phyloP scores from a whole-genome alignment of 2,113 vertebrate genomes.

The Saccopteryx leptura region DNA sequence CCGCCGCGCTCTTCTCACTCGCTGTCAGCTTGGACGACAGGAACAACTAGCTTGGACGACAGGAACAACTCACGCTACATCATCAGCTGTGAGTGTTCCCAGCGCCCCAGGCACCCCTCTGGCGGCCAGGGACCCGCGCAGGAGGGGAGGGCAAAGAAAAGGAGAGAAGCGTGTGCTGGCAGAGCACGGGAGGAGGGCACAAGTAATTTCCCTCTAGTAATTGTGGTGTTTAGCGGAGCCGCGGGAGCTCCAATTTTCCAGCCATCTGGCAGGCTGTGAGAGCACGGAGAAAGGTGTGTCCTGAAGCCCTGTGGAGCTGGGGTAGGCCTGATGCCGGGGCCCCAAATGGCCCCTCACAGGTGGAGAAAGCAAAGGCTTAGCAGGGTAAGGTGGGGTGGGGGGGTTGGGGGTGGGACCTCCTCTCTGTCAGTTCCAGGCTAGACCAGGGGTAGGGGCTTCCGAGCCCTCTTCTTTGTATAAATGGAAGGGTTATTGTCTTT shows the following conservation, averaged over 20 bases:
- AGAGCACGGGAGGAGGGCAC: constrained; percentile 54
- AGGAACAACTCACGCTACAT: constrained; percentile 98
- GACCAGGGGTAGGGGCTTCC: background rate
- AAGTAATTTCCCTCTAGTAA: constrained; percentile 76
- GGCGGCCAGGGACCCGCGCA: background rate
- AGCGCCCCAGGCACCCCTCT: too few relatives aligned
- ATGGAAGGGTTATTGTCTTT: background rate
- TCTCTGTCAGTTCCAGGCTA: too few relatives aligned
- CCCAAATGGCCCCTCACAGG: background rate
- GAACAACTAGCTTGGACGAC: constrained; percentile 98
- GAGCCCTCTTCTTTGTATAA: background rate
- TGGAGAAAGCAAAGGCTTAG: background rate
- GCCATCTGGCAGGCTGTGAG: background rate
- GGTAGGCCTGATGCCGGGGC: background rate
- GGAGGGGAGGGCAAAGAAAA: background rate
- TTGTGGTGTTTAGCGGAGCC: constrained; percentile 72
- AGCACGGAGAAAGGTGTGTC: background rate
- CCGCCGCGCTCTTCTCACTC: constrained; percentile 97
- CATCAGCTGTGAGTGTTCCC: constrained; percentile 92
- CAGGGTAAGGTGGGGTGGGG: too few relatives aligned
- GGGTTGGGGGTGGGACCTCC: background rate
- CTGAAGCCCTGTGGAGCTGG: background rate
- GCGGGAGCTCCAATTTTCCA: constrained; percentile 63
- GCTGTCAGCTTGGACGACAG: constrained; percentile 98
- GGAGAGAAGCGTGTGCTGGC: background rate